Conservation (phyloP, 2,888 invertebrate genomes). For the Psylliodes chrysocephalus region DNA sequence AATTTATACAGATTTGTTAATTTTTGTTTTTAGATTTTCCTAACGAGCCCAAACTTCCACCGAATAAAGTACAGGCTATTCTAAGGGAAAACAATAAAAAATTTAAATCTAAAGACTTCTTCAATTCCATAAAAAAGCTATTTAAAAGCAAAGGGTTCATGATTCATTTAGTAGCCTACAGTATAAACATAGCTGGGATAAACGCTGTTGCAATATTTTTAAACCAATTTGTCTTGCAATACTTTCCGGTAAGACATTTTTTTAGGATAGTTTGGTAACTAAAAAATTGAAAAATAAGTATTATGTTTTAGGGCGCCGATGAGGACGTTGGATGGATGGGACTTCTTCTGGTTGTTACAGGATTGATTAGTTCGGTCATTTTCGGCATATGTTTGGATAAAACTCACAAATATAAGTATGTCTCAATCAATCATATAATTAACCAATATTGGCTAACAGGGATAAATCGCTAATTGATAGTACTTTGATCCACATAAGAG, state of each 20-base stretch:
- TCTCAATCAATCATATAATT: no score
- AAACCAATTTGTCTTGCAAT: slow-evolving; percentile 82
- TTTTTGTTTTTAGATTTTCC: slow-evolving; percentile 71
- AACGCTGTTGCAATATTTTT: slow-evolving; percentile 94
- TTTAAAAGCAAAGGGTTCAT: slow-evolving; percentile 81
- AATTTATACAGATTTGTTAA: no score
- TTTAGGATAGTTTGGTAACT: not conserved
- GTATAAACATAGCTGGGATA: slow-evolving; percentile 94
- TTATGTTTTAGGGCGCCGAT: slow-evolving; percentile 66
- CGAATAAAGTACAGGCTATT: slow-evolving; percentile 67
- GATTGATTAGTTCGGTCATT: slow-evolving; percentile 88
- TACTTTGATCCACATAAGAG: no score
- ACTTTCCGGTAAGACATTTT: slow-evolving; percentile 74
- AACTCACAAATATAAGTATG: slow-evolving; percentile 89
- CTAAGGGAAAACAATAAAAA: slow-evolving; percentile 66
- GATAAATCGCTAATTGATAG: no score
- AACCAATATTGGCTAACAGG: no score
- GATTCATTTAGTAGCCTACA: slow-evolving; percentile 84
- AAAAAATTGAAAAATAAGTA: not conserved
- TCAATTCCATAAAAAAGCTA: slow-evolving; percentile 76
- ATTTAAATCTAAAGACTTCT: slow-evolving; percentile 66
- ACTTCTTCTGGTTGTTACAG: slow-evolving; percentile 85
- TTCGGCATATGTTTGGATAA: slow-evolving; percentile 90
- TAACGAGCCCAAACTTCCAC: slow-evolving; percentile 68
- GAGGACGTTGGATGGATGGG: slow-evolving; percentile 89